These are phyloP conservation scores for Heliocidaris tuberculata DNA, from an alignment of 35 echinoderm and acorn worm species.

Conservation along the genomic window DNA sequence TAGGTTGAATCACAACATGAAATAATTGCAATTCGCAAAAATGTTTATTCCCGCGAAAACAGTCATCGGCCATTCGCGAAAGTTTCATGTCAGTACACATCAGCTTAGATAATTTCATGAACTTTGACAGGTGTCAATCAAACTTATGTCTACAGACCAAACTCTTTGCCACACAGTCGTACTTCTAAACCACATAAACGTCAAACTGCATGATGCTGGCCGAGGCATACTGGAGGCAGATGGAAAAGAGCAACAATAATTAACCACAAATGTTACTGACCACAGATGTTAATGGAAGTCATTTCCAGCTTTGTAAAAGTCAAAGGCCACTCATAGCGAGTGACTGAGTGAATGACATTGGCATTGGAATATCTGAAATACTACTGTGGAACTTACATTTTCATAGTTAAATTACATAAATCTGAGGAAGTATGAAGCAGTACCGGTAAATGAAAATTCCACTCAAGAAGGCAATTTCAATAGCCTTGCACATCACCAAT, in stretches of 20 bases:
- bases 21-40: no score
- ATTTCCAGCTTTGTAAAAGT: background rate
- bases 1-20: no score
- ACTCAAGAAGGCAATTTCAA: no score
- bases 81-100: no score
- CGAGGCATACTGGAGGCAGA: background rate
- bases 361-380: background rate
- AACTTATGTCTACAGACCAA: background rate
- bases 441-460: no score
- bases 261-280: background rate
- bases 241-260: background rate
- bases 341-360: background rate
- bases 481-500: no score
- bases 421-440: no score
- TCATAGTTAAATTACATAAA: no score
- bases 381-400: no score
- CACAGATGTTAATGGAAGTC: background rate
- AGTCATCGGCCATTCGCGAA: no score
- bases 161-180: background rate
- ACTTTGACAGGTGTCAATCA: background rate
- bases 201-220: background rate
- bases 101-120: background rate
- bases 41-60: no score
- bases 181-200: background rate
- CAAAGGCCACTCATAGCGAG: background rate